Evolutionary conservation across 2,113 vertebrate genomes (phyloP), one percentile per base, ranked within the genome.

Genomic region (Salvelinus alpinus): DNA sequence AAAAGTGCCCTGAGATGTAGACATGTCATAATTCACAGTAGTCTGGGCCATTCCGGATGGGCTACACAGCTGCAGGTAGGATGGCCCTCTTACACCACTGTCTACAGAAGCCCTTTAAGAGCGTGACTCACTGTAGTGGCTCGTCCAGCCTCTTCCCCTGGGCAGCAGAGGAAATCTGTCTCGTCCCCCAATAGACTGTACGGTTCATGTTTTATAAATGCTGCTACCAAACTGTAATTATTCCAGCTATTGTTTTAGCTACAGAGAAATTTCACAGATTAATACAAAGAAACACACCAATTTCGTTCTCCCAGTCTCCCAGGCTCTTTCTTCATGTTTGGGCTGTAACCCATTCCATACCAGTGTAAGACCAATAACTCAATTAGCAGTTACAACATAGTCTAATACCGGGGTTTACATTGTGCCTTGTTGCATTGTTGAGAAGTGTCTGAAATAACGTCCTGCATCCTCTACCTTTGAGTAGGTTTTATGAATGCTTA

Each of bases 1-100:
- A 73, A 76, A 83, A 80, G 67, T 68, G 67, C 67, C 64, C 66
- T 59, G 65, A 29, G 25, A 31, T 8, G 62, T 65, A 67, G 70
- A 67, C 65, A 72, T 70, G 62, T 60, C 71, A 25, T 75, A 70
- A 62, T 25, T 74, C 44, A 51, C 24, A 60, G 51, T 44, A 27
- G 29, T 22, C 54, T 29, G 29, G 18, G 29, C 47, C 72, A 70
- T 44, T 9, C 9, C 2, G 9, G 38, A 72, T 64, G 67, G 78
- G 67, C 67, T 73, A 79, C 11, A 11, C 72, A 68, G 67, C 57
- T 68, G 24, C 38, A 44, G 38, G 2, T 9, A 44, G 38, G 38
- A 44, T 44, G 2, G 9, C 70, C 54, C 74, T 60, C 16, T 27
- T 20, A 73, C 72, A 22, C 18, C 4, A 20, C 71, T n/a, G 16